Evolutionary conservation across 2,797 vertebrate genomes (phyloP).

Genomic region (Myotis myotis): DNA sequence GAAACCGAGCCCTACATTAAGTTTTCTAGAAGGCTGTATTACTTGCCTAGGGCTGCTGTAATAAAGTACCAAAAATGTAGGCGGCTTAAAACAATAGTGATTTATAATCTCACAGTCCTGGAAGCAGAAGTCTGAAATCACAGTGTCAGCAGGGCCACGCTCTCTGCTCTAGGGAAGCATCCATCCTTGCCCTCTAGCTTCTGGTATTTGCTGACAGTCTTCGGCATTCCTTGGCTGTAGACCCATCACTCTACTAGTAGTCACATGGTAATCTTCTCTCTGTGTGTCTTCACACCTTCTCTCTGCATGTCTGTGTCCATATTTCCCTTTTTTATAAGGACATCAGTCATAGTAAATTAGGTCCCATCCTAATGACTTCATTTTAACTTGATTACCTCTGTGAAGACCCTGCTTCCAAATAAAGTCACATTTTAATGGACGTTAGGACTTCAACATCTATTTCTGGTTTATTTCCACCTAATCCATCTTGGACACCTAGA

Average conservation of each 20-base stretch:
- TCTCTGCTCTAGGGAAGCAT: not conserved
- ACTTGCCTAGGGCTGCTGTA: not conserved
- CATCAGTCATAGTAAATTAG: not conserved
- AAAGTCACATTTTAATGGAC: not conserved
- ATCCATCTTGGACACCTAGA: slow-evolving; percentile 13
- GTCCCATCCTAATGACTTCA: not conserved
- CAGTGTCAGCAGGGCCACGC: not conserved
- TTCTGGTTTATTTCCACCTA: slow-evolving; percentile 32
- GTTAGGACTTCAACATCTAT: not conserved
- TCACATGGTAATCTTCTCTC: not conserved
- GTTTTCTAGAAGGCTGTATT: not conserved
- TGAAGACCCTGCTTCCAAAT: not conserved
- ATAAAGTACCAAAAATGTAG: not conserved
- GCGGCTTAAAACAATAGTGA: not conserved
- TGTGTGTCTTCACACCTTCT: not conserved
- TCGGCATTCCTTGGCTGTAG: not conserved
- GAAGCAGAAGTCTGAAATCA: not conserved
- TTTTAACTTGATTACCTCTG: not conserved
- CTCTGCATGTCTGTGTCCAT: not conserved
- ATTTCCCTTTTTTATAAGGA: not conserved
- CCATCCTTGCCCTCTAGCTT: not conserved
- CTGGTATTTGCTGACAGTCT: not conserved
- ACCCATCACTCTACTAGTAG: not conserved
- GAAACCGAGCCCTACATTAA: not conserved
- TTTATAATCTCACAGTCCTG: not conserved